These are phyloP conservation scores for Macrophya annulata DNA, from an alignment of 2,888 invertebrate species.

Conservation along the genomic window DNA sequence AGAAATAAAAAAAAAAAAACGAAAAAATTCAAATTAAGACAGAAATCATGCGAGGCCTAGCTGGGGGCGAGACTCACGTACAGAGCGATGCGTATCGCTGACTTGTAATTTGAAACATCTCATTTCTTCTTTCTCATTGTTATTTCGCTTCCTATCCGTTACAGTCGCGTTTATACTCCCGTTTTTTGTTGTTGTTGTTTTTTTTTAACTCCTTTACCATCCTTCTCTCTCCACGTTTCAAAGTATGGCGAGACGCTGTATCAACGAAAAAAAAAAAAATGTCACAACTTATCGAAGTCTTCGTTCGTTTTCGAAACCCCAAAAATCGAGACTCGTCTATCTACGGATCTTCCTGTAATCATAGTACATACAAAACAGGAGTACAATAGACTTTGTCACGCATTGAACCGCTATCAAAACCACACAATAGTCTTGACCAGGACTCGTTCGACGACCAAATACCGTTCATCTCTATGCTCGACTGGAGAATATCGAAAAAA, in stretches of 20 bases:
- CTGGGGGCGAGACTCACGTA: constrained; percentile 32
- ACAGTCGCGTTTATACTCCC: constrained; percentile 4
- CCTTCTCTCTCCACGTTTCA: not conserved
- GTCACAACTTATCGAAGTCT: not conserved
- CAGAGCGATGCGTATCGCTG: constrained; percentile 44
- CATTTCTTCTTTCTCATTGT: constrained; percentile 33
- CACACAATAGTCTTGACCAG: not conserved
- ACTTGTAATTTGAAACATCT: constrained; percentile 38
- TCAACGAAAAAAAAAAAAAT: not conserved
- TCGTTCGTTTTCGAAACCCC: not conserved
- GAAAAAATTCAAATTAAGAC: constrained; percentile 60
- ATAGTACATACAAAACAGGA: not conserved
- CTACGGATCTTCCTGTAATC: not conserved
- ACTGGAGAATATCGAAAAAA: not conserved
- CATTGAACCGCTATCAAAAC: not conserved
- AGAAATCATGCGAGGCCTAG: constrained; percentile 59
- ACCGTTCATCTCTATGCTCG: constrained; percentile 4
- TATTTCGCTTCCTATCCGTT: constrained; percentile 8
- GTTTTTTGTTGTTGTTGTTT: not conserved
- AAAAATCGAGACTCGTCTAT: not conserved
- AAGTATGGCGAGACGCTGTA: not conserved
- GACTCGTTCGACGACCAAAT: not conserved
- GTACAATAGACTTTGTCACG: constrained; percentile 10
- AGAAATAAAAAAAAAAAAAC: constrained; percentile 48
- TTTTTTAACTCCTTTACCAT: too few relatives aligned